Conservation (phyloP, 2,113 vertebrate species). For the Sceloporus undulatus region DNA sequence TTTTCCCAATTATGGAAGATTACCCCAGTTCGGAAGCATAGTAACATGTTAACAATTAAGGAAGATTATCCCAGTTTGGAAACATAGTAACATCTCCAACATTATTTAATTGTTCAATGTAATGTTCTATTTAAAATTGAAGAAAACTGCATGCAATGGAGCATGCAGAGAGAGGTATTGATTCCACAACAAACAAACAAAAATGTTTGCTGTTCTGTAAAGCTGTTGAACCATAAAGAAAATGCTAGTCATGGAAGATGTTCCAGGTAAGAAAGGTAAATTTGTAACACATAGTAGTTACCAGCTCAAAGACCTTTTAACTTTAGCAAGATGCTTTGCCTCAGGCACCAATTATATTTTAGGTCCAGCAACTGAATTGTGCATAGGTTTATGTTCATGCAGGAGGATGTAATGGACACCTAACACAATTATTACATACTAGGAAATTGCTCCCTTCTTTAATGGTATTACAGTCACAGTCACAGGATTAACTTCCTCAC, state of each 20-base stretch:
- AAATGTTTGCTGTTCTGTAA: constrained; percentile 35
- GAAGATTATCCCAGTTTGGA: no score
- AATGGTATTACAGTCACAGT: background rate
- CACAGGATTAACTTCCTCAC: background rate
- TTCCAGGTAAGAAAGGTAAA: constrained; percentile 11
- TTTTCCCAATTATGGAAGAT: no score
- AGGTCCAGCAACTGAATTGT: background rate
- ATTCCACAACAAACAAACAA: no score
- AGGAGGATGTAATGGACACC: background rate
- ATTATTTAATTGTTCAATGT: no score
- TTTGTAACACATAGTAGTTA: constrained; percentile 13
- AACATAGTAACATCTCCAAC: no score
- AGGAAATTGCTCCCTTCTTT: background rate
- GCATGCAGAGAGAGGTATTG: no score
- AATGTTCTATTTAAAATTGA: no score
- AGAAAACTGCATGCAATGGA: no score
- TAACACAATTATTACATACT: background rate
- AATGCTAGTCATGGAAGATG: background rate
- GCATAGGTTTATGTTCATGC: background rate
- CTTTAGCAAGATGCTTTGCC: background rate
- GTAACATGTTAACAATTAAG: no score
- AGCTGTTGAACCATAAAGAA: background rate
- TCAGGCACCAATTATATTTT: background rate
- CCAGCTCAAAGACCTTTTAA: constrained; percentile 37
- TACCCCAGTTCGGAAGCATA: no score